A percentile compares a stretch with the other conserved stretches of the same genome.
Evolutionary conservation across 1,140 invertebrate genomes (phyloP).

Genomic region (Mercenaria mercenaria): DNA sequence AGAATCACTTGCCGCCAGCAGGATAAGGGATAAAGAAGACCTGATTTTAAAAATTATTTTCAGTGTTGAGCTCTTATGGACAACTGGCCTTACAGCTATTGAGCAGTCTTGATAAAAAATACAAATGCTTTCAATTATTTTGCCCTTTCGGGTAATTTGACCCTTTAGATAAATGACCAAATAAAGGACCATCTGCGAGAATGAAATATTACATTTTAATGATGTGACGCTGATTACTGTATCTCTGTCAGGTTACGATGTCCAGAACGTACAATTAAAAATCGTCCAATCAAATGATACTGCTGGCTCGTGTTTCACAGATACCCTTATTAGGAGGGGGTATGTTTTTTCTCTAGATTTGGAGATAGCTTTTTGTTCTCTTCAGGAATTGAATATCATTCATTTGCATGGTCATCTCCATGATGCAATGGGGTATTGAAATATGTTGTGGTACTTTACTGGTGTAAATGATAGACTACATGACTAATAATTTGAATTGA

Average conservation of each 20-base stretch:
- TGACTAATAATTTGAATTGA: no score
- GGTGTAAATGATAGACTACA: no score
- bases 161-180: background rate
- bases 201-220: slow-evolving; percentile 49
- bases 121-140: slow-evolving; percentile 19
- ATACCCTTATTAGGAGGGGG: background rate
- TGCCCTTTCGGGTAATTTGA: background rate
- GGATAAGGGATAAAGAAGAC: no score
- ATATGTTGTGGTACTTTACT: no score
- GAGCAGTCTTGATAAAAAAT: background rate
- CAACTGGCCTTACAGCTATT: no score
- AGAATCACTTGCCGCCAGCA: no score
- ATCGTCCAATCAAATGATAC: background rate
- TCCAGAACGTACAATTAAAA: slow-evolving; percentile 37
- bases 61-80: no score
- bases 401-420: no score
- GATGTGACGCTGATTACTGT: slow-evolving; percentile 43
- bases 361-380: background rate
- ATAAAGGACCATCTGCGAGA: slow-evolving; percentile 32
- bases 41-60: no score
- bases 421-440: no score
- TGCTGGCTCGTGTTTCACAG: background rate
- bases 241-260: slow-evolving; percentile 29
- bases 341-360: background rate
- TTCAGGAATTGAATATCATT: background rate